These are phyloP conservation scores for Chloropsis cyanopogon DNA, from an alignment of 2,113 vertebrate species.

Conservation along the genomic window DNA sequence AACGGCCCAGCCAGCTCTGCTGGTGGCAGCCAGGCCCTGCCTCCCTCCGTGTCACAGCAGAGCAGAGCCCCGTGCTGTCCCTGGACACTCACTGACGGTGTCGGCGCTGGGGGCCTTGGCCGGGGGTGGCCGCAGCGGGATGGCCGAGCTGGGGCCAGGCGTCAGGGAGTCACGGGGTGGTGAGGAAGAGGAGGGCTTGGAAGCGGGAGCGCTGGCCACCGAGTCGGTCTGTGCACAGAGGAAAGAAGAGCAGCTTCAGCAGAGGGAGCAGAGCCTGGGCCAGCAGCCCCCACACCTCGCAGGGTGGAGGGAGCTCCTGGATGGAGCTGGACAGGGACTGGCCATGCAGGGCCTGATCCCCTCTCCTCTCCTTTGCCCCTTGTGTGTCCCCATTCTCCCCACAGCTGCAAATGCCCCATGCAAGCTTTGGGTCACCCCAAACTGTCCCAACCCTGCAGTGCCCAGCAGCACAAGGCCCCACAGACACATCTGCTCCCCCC, in stretches of 20 bases:
- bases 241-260: not conserved
- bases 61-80: not conserved
- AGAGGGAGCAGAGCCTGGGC: fast-evolving
- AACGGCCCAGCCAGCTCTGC: not conserved
- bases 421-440: not conserved
- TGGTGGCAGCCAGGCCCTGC: not conserved
- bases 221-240: conserved; percentile 14
- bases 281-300: fast-evolving
- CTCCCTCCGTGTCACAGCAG: not conserved
- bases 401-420: fast-evolving
- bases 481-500: not conserved
- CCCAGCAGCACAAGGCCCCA: fast-evolving
- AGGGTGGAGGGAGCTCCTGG: not conserved
- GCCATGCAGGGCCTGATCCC: fast-evolving
- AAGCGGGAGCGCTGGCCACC: conserved; percentile 59
- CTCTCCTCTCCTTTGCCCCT: not conserved
- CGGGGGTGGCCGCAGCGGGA: conserved; percentile 75
- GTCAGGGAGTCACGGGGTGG: conserved; percentile 77
- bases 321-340: not conserved
- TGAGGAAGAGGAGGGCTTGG: conserved; percentile 80
- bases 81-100: conserved; percentile 71
- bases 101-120: conserved; percentile 76
- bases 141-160: conserved; percentile 77
- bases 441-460: not conserved
- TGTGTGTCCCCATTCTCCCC: fast-evolving